These are phyloP conservation scores for Fabriciana adippe DNA, from an alignment of 2,888 invertebrate species.

Conservation along the genomic window DNA sequence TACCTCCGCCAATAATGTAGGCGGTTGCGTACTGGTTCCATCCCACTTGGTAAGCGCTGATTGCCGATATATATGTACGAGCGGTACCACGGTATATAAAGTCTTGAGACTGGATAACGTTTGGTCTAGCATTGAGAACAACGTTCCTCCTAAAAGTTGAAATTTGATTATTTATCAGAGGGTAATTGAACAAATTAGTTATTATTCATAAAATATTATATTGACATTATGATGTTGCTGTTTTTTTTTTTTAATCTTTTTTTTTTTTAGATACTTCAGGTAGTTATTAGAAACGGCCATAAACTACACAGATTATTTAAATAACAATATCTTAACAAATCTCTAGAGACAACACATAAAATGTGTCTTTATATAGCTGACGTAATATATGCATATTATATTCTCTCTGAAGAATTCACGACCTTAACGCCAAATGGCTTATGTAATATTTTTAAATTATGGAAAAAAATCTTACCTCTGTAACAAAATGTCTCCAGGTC, in stretches of 20 bases:
- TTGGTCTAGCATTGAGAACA: not conserved
- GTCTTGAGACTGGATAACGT: not conserved
- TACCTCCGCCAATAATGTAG: not conserved
- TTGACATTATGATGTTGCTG: no score
- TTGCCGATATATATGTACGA: not conserved
- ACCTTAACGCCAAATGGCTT: no score
- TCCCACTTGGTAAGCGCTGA: not conserved
- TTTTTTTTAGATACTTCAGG: no score
- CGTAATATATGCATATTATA: no score
- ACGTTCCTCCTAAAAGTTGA: not conserved
- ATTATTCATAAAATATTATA: no score
- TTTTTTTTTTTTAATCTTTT: no score
- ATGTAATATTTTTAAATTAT: not conserved
- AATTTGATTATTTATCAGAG: not conserved
- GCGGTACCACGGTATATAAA: not conserved
- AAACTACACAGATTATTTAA: no score
- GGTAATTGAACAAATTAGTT: not conserved
- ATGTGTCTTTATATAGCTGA: no score
- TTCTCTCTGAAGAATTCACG: no score
- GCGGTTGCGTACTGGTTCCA: not conserved
- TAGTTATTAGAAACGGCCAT: no score
- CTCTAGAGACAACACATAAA: no score
- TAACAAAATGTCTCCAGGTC: slow-evolving; percentile 50
- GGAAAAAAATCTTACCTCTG: slow-evolving; percentile 46
- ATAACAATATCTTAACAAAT: no score